These are phyloP conservation scores for Chorisops tibialis DNA, from an alignment of 2,888 invertebrate genomes.

Conservation along the genomic window DNA sequence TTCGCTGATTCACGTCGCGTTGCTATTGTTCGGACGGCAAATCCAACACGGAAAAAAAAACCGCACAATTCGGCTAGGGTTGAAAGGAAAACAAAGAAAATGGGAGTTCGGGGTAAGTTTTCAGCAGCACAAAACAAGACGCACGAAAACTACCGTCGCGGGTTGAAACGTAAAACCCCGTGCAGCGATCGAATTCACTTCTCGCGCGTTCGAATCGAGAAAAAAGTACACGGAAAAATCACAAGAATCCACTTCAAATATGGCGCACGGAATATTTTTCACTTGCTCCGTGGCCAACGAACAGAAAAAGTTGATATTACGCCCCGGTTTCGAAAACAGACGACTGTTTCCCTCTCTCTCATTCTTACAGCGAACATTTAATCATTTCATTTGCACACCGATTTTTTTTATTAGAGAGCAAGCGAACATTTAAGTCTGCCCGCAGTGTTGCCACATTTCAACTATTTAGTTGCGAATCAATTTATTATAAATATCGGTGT, in stretches of 20 bases:
- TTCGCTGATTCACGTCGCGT: not conserved
- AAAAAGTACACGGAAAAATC: not conserved
- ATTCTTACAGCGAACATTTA: no score
- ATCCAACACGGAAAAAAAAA: not conserved
- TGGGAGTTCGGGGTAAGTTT: no score
- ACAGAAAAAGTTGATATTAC: conserved; percentile 1
- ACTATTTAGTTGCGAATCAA: no score
- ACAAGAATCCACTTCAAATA: conserved; percentile 19
- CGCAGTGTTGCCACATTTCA: conserved; percentile 1
- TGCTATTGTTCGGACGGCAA: not conserved
- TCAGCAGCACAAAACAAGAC: not conserved
- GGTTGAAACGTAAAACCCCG: not conserved
- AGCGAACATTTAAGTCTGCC: no score
- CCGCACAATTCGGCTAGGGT: no score
- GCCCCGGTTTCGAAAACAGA: no score
- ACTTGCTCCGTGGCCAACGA: conserved; percentile 23
- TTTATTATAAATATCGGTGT: no score
- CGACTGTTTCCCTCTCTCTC: no score
- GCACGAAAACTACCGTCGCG: not conserved
- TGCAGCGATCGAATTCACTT: not conserved
- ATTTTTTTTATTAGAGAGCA: no score
- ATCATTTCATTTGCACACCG: no score
- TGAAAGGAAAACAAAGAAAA: no score
- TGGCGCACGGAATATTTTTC: conserved; percentile 15
- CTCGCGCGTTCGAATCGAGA: not conserved